Conservation (phyloP, 2,797 vertebrate genomes). For the Nyctibius grandis region DNA sequence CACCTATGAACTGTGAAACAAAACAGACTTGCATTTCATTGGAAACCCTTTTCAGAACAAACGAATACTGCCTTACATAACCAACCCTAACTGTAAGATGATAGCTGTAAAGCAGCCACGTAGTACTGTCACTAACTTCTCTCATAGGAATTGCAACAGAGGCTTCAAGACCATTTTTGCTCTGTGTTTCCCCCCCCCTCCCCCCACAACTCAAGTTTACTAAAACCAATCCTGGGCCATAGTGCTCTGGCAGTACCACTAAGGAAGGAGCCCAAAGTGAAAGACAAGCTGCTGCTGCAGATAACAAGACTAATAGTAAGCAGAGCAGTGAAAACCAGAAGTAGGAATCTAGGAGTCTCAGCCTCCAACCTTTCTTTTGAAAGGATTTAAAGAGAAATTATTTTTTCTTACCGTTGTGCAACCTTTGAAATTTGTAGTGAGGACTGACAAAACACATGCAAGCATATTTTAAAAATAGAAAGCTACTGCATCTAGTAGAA, state of each 20-base stretch:
- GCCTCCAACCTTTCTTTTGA: neutral
- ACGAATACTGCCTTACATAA: neutral
- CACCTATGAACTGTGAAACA: neutral
- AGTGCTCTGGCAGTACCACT: neutral
- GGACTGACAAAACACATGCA: neutral
- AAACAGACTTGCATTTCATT: neutral
- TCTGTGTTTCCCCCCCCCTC: no score
- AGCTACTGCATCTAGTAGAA: neutral
- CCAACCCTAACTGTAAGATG: neutral
- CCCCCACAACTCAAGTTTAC: neutral
- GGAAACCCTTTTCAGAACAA: neutral
- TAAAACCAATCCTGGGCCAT: neutral
- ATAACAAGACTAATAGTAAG: neutral
- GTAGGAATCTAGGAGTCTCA: neutral
- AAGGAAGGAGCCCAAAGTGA: neutral
- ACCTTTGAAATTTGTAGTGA: neutral
- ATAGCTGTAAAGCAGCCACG: rapidly evolving
- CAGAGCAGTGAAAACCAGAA: neutral
- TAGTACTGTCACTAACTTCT: neutral
- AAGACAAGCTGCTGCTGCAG: neutral
- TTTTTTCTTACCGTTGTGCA: neutral
- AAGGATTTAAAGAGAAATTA: neutral
- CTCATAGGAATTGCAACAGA: neutral
- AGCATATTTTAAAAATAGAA: neutral
- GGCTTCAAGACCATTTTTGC: neutral